Base-by-base conservation (phyloP, 2,113 vertebrate species). In the Lethenteron camtschaticum region DNA sequence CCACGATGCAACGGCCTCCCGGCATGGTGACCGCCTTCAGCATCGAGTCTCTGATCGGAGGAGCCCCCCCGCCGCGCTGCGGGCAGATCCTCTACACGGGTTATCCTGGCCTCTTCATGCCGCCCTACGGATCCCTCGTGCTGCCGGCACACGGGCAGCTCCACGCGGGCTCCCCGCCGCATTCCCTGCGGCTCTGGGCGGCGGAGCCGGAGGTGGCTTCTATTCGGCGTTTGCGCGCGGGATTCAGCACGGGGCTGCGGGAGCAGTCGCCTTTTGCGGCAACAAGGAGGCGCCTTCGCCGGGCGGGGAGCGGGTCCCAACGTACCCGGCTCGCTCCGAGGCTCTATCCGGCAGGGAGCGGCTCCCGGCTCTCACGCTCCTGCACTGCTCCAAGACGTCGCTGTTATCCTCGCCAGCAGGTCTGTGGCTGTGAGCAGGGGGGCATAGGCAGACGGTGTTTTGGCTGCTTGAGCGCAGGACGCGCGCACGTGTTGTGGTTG, bases 11-110 rank as follows among this genome's bases (percentile, higher is more conserved):
- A 24, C 63, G 63, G 24, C 63, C 63, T 3, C 63, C 63, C 10
- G 63, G 63, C n/a, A 16, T 66, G 24, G 24, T 66, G 63, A 66
- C 63, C n/a, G 63, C 63, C n/a, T 66, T 66, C 24, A 16, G n/a
- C n/a, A 66, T 66, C 63, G 63, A 66, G n/a, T 66, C 63, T n/a
- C 63, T 66, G 9, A 66, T 66, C n/a, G 63, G n/a, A n/a, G 63
- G 63, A n/a, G n/a, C 63, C 3, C 63, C 63, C 9, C 41, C 41
- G 41, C 63, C 63, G n/a, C 63, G 63, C n/a, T 66, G 63, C 63
- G 63, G 63, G n/a, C 63, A 66, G 63, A 24, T 66, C 63, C 24
- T 66, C n/a, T 66, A 66, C 63, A n/a, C 63, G 8, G 63, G 63
- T 9, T 66, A 66, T 10, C 63, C 63, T 24, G 63, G 63, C 63